phyloP scores from a whole-genome alignment of 2,113 vertebrate species.

The Stictonetta naevosa region DNA sequence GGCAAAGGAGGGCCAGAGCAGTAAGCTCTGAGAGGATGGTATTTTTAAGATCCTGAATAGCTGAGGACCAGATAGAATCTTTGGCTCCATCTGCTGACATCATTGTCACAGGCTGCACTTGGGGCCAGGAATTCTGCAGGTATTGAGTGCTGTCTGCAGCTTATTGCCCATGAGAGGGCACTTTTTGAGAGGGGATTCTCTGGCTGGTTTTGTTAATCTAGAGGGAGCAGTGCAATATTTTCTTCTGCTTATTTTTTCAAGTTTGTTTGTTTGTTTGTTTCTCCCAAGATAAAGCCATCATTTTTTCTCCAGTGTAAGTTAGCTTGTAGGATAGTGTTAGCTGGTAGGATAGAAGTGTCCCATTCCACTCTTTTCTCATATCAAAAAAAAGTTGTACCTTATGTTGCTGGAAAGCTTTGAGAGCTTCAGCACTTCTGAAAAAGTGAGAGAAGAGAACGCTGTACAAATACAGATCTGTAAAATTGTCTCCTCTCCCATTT shows the following conservation, averaged over 20 bases:
- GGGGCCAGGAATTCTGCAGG: not conserved
- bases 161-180: not conserved
- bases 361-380: not conserved
- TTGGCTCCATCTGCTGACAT: constrained; percentile 46
- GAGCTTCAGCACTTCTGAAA: not conserved
- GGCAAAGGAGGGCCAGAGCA: not conserved
- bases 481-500: not conserved
- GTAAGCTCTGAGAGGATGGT: not conserved
- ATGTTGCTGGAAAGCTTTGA: not conserved
- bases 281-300: not conserved
- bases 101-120: accelerated
- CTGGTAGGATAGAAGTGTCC: not conserved
- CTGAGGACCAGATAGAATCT: not conserved
- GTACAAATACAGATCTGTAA: not conserved
- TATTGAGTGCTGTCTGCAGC: not conserved
- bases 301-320: not conserved
- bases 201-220: not conserved
- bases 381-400: not conserved
- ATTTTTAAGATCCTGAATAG: not conserved
- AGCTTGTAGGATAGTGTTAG: not conserved
- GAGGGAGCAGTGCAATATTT: not conserved
- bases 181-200: not conserved
- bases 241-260: not conserved
- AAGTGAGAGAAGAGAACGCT: not conserved
- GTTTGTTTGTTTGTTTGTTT: not conserved